These are phyloP conservation scores for Silurus glanis DNA, from an alignment of 2,113 vertebrate genomes.

Conservation along the genomic window DNA sequence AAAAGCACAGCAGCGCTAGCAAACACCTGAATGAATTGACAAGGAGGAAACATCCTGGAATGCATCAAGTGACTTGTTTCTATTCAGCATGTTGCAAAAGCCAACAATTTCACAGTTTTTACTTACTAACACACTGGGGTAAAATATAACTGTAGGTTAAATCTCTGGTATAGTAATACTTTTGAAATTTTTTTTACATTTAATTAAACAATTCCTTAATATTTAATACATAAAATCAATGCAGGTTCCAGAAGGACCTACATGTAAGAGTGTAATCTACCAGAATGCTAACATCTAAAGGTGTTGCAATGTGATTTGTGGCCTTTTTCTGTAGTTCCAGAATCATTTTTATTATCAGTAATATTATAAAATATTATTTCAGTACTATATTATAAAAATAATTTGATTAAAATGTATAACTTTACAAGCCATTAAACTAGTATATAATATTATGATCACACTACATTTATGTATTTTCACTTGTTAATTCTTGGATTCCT, in stretches of 20 bases:
- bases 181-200: neutral
- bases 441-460: neutral
- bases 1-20: neutral
- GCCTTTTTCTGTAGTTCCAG: neutral
- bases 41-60: neutral
- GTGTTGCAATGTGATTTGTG: neutral
- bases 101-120: neutral
- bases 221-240: neutral
- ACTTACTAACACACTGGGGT: neutral
- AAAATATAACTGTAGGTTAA: conserved; percentile 3
- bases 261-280: neutral
- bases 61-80: neutral
- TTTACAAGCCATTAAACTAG: neutral
- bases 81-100: neutral
- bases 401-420: neutral
- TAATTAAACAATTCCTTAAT: neutral
- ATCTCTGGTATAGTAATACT: neutral
- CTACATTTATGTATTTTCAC: neutral
- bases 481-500: neutral
- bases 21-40: neutral
- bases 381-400: neutral
- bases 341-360: neutral
- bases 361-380: neutral
- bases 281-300: neutral
- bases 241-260: neutral